Base-by-base conservation (phyloP, 2,888 invertebrate species). In the Sipunculus nudus region DNA sequence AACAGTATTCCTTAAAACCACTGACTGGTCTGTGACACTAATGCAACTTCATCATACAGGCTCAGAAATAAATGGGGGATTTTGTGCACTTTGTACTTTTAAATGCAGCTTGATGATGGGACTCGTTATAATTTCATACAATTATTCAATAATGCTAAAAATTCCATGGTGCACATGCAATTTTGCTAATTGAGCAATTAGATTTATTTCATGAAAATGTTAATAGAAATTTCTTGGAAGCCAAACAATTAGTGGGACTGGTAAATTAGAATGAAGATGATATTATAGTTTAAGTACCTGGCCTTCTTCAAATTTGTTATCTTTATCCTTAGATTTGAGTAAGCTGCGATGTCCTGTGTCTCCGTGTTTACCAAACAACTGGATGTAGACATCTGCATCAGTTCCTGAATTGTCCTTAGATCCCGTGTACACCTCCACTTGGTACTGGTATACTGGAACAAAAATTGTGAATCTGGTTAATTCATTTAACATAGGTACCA, bases 351-450 rank as follows among this genome's bases (percentile, higher is more conserved):
- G 65, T 3, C 80, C 79, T 4, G 78, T 78, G 66, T 79, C 77
- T 31, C 81, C 81, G 49, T 74, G 68, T 35, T 73, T 67, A 46
- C 82, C 82, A 59, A 71, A 63, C 49, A 82, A 56, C 50, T 70
- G 75, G 29, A 81, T 54, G 53, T 71, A 75, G 13, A 80, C 74
- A 55, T 67, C 67, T 13, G 77, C 74, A 39, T 72, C 67, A 8
- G 75, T 73, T 13, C 75, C 77, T 41, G 76, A 72, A 49, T 75
- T 71, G 40, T 70, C 62, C 53, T 71, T 65, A 38, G 73, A 65
- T n/a, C 77, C 78, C 5, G 82, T 81, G 52, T 77, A 74, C 32
- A 80, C 68, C 28, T 74, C 70, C 23, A 80, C 75, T n/a, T 76
- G 59, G 63, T 81, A 81, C 13, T 70, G 73, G 21, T 73, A 56